Base-by-base conservation (phyloP, 2,797 vertebrate species). In the Sebastes miniatus region DNA sequence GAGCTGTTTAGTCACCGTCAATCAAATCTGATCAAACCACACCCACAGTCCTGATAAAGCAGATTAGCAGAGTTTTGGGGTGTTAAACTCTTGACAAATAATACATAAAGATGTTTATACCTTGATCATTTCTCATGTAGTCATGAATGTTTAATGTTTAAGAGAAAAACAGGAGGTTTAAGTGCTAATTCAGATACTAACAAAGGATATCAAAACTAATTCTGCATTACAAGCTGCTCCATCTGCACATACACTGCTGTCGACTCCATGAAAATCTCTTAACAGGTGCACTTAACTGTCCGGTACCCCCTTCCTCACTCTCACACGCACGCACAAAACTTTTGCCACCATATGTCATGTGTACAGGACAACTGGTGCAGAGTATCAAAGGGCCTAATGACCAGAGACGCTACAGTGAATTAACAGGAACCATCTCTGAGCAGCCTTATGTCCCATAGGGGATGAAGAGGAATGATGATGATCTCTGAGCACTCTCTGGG, bases 291-390 rank as follows among this genome's bases (percentile, higher is more conserved):
- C 8, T 24, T 8, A 77, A 12, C 27, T 54, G 20, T 36, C 36
- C 11, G 13, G 34, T 20, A 4, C 5, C 47, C 8, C 52, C 22
- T 11, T 12, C 16, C 29, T n/a, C 9, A 52, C 18, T 50, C 47
- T 52, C 59, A n/a, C 4, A 47, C 16, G 1, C 43, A 47, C 16
- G 7, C 36, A 36, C 20, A 16, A 57, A 64, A 69, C 70, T 13
- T 72, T 34, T 64, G 63, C 69, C 63, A 76, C 64, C 72, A 27
- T 52, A 18, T 73, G 80, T 68, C 70, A 54, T 36, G 50, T 72
- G 69, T 20, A 2, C 29, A 43, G 43, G 54, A 84, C 89, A 91
- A 70, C 89, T 91, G 87, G 54, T 69, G 73, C 25, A 8, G 1
- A 9, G 52, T 32, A 74, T 73, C 71, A 75, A 36, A 34, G 54